Conservation (phyloP, 2,113 vertebrate genomes). For the Rhinopithecus roxellana region DNA sequence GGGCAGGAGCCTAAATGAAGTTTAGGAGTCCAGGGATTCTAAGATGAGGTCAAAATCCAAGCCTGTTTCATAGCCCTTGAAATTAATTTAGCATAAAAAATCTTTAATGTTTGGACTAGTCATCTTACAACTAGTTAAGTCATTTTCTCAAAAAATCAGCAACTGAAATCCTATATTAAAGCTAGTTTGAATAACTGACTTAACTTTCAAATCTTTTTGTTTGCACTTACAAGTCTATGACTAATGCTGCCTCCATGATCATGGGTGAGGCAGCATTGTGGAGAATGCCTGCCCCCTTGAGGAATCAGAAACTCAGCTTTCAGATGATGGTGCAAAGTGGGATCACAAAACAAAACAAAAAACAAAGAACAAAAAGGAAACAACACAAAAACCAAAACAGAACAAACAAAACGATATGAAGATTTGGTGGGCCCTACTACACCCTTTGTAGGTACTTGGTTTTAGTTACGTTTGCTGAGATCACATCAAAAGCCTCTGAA, state of each 20-base stretch:
- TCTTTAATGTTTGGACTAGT: neutral
- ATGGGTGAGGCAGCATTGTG: neutral
- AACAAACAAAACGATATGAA: neutral
- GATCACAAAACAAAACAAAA: neutral
- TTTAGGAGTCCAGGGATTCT: neutral
- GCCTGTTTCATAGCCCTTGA: neutral
- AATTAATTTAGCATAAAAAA: neutral
- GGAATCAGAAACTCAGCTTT: constrained; percentile 23
- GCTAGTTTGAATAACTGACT: neutral
- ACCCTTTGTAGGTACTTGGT: neutral
- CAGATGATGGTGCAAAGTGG: neutral
- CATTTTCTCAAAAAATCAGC: neutral
- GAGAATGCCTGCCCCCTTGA: constrained; percentile 52
- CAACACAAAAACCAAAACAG: neutral
- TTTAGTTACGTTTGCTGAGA: constrained; percentile 18
- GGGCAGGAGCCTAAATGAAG: neutral
- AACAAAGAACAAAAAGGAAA: neutral
- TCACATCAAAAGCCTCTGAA: neutral
- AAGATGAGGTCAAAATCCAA: neutral
- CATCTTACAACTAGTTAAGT: neutral
- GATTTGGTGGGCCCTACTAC: neutral
- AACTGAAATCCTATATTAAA: neutral
- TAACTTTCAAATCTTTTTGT: constrained; percentile 20
- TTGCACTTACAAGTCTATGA: neutral
- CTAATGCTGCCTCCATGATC: too few relatives aligned